Evolutionary conservation across 1,140 invertebrate species (phyloP).

Genomic region (Cydia pomonella): DNA sequence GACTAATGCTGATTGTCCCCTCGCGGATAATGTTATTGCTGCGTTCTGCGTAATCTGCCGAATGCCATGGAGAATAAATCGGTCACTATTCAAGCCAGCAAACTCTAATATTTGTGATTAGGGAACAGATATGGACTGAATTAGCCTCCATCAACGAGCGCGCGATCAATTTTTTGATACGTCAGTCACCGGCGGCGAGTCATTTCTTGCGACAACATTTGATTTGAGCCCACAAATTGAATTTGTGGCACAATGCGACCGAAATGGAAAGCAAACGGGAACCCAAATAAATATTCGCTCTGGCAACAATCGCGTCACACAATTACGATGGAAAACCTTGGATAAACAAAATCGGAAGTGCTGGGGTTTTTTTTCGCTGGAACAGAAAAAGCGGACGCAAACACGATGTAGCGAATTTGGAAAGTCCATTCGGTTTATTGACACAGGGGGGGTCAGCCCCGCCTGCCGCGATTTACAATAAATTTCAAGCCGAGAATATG

Average conservation of each 20-base stretch:
- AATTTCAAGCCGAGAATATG: slow-evolving; percentile 77
- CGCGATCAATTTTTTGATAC: slow-evolving; percentile 77
- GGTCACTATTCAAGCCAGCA: not conserved
- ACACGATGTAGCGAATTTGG: slow-evolving; percentile 76
- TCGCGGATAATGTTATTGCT: slow-evolving; percentile 56
- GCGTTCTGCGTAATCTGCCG: slow-evolving; percentile 36
- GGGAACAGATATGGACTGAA: slow-evolving; percentile 33
- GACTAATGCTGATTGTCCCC: slow-evolving; percentile 72
- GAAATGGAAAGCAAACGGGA: slow-evolving; percentile 69
- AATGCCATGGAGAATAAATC: slow-evolving; percentile 46
- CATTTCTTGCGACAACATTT: slow-evolving; percentile 70
- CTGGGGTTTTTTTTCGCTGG: slow-evolving; percentile 49
- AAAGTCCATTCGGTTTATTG: slow-evolving; percentile 77
- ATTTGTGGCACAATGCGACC: slow-evolving; percentile 66
- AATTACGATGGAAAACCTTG: slow-evolving; percentile 78
- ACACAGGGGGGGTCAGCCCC: slow-evolving; percentile 54
- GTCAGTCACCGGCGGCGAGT: slow-evolving; percentile 66
- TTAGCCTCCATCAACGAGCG: slow-evolving; percentile 15
- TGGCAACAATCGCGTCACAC: slow-evolving; percentile 74
- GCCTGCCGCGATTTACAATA: slow-evolving; percentile 74
- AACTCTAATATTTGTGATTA: slow-evolving; percentile 33
- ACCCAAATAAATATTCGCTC: slow-evolving; percentile 78
- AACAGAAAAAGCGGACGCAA: slow-evolving; percentile 66
- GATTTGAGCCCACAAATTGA: slow-evolving; percentile 70
- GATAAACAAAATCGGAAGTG: slow-evolving; percentile 77